Base-by-base conservation (phyloP, 2,888 invertebrate species). In the Mechanitis messenoides region DNA sequence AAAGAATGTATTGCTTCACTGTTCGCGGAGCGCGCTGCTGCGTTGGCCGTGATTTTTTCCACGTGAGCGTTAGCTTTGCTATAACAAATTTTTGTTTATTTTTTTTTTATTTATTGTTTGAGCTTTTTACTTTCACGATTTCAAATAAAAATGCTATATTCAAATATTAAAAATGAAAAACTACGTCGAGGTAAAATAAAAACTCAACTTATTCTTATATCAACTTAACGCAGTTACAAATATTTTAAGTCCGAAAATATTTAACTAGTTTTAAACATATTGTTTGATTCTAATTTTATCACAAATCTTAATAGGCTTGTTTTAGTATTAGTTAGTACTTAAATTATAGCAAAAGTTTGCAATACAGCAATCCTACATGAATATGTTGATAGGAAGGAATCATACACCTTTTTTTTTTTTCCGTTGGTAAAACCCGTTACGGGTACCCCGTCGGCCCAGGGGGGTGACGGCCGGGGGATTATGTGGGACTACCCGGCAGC, bases 211-310 rank as follows among this genome's bases (percentile, higher is more conserved):
- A 47, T 61, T 58, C 62, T 61, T 55, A 59, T 59, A 61, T 47
- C 61, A 64, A 63, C 67, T 65, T 57, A 61, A 59, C 64, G 65
- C 62, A 61, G 60, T 20, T 20, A 61, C 65, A 62, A 31, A 65
- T 54, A 65, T 64, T 67, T 61, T 55, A 56, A 35, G 53, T 31
- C 58, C 56, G 35, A 59, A 50, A 65, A 65, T 65, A 63, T 47
- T 63, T 65, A 65, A 67, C 64, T 67, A 66, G 61, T 65, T 69
- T 58, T 62, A 60, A 63, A 59, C 66, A 63, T 65, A 68, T 63
- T 55, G 59, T 56, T 60, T 64, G 65, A 60, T 65, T 63, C 33
- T 42, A 42, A 53, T 45, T 60, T 66, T 67, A 66, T 68, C 64
- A 50, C 58, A 45, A 65, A 61, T 56, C 64, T 60, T 63, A 64